These are phyloP conservation scores for Papilio demoleus DNA, from an alignment of 2,888 invertebrate genomes.

Conservation along the genomic window DNA sequence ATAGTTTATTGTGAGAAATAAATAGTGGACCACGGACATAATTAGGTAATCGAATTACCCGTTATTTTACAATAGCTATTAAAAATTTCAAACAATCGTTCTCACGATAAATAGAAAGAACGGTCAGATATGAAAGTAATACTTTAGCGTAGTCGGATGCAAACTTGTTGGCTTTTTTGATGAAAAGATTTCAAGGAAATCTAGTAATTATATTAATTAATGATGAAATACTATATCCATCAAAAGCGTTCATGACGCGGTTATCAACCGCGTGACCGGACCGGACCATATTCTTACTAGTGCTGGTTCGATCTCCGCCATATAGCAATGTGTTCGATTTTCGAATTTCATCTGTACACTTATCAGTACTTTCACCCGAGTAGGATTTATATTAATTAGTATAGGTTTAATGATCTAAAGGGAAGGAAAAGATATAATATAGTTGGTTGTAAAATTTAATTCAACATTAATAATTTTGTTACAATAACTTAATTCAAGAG, in stretches of 20 bases:
- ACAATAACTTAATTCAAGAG: slow-evolving; percentile 23
- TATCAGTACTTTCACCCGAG: too few species aligned
- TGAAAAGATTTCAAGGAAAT: too few species aligned
- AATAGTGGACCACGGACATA: slow-evolving; percentile 55
- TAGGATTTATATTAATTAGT: not conserved
- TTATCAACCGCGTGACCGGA: too few species aligned
- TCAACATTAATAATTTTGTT: not conserved
- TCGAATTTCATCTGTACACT: too few species aligned
- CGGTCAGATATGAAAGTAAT: too few species aligned
- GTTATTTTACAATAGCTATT: slow-evolving; percentile 45
- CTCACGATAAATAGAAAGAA: not conserved
- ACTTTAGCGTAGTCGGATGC: not conserved
- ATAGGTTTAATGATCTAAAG: not conserved
- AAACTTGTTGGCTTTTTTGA: not conserved
- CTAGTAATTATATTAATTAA: too few species aligned
- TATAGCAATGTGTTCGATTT: too few species aligned
- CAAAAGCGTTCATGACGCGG: too few species aligned
- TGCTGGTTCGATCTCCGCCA: too few species aligned
- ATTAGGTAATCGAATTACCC: slow-evolving; percentile 57
- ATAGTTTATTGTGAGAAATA: slow-evolving; percentile 75
- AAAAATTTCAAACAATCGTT: slow-evolving; percentile 42
- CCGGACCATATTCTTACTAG: too few species aligned
- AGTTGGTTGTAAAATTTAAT: too few species aligned
- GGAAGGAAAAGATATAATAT: not conserved
- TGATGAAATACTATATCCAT: too few species aligned